Evolutionary conservation across 2,797 vertebrate genomes (phyloP).

Genomic region (Falco biarmicus): DNA sequence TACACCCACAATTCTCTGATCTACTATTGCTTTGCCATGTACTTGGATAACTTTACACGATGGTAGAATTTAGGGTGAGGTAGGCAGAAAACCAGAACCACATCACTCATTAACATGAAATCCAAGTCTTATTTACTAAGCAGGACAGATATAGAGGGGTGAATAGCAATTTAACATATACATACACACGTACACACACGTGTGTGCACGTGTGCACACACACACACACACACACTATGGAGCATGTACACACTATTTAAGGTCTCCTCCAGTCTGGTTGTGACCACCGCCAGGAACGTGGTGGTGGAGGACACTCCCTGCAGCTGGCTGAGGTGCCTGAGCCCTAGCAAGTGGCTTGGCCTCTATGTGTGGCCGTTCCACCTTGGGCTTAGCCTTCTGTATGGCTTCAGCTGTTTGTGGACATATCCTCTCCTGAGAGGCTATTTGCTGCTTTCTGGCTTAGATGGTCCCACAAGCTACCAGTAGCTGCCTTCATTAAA

Average conservation of each 20-base stretch:
- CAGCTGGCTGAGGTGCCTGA: background rate
- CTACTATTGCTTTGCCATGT: fast-evolving
- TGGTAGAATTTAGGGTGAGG: background rate
- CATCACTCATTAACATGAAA: background rate
- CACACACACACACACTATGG: no score
- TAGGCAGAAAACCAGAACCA: background rate
- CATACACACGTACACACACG: no score
- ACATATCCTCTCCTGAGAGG: fast-evolving
- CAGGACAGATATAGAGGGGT: background rate
- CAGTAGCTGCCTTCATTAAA: background rate
- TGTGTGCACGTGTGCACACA: no score
- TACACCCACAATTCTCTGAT: background rate
- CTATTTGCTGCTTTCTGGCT: background rate
- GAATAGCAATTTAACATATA: background rate
- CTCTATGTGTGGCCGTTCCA: fast-evolving
- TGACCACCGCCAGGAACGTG: background rate
- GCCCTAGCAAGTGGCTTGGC: no score
- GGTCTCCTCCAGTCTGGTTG: background rate
- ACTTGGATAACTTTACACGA: background rate
- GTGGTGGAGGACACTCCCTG: background rate
- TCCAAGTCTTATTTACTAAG: background rate
- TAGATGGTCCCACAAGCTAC: background rate
- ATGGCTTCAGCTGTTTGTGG: background rate
- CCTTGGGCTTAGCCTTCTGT: background rate
- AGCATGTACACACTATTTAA: fast-evolving